These are phyloP conservation scores for Sinelater perroti DNA, from an alignment of 2,888 invertebrate species.

Conservation along the genomic window DNA sequence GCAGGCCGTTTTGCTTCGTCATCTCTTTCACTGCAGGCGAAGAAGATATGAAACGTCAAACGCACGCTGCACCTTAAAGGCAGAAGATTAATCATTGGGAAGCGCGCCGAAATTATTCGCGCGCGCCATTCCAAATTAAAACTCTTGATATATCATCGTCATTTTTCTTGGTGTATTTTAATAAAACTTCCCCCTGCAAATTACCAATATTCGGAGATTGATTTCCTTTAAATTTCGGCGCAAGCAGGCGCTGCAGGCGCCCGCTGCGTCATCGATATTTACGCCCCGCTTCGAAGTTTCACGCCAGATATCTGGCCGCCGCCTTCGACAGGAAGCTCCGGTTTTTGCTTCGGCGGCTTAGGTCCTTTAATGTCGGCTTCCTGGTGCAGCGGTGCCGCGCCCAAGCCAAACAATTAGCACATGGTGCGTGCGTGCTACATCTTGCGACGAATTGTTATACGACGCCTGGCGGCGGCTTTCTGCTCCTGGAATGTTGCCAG, in stretches of 20 bases:
- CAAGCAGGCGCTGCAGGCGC: background rate
- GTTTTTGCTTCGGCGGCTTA: too few relatives aligned
- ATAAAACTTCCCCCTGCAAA: slow-evolving; percentile 31
- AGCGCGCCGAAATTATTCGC: slow-evolving; percentile 35
- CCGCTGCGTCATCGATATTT: slow-evolving; percentile 19
- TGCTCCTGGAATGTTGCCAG: slow-evolving; percentile 33
- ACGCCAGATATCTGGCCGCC: too few relatives aligned
- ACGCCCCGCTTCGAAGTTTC: too few relatives aligned
- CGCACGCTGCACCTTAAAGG: slow-evolving; percentile 32
- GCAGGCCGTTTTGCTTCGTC: slow-evolving; percentile 24
- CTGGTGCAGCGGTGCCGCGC: too few relatives aligned
- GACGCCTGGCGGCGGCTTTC: slow-evolving; percentile 4
- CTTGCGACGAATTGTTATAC: slow-evolving; percentile 6
- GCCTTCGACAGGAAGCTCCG: too few relatives aligned
- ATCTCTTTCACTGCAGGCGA: slow-evolving; percentile 18
- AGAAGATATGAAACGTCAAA: slow-evolving; percentile 38
- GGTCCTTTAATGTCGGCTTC: too few relatives aligned
- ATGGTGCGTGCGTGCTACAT: too few relatives aligned
- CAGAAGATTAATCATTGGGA: slow-evolving; percentile 37
- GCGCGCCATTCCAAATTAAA: slow-evolving; percentile 35
- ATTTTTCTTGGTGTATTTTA: slow-evolving; percentile 36
- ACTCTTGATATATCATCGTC: slow-evolving; percentile 33
- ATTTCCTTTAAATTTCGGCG: slow-evolving; percentile 31
- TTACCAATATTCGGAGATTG: slow-evolving; percentile 28
- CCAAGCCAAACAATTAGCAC: background rate